Percentiles rank a stretch among this genome's conserved stretches.
Conservation (phyloP, 2,888 invertebrate genomes). For the Gonocerus acuteangulatus region DNA sequence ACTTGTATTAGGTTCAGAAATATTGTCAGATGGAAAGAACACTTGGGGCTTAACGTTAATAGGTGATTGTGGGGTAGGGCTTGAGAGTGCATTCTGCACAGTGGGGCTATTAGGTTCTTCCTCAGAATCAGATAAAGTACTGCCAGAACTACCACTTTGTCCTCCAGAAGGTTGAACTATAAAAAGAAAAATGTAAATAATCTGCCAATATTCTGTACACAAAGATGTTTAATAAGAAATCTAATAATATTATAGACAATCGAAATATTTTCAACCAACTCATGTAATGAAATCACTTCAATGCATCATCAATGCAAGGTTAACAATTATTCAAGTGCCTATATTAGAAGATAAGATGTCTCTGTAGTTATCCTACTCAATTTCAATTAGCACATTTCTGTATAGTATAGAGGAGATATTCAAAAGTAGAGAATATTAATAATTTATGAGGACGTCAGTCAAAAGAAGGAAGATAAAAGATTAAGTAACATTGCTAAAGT, state of each 20-base stretch:
- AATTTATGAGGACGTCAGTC: too few relatives aligned
- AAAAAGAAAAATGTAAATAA: constrained; percentile 16
- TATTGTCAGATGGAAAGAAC: constrained; percentile 56
- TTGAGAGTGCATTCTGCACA: constrained; percentile 47
- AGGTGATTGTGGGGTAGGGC: constrained; percentile 46
- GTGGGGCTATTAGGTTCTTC: constrained; percentile 46
- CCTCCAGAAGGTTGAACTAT: constrained; percentile 45
- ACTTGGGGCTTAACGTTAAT: constrained; percentile 35
- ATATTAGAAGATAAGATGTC: too few relatives aligned
- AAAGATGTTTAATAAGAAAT: neutral
- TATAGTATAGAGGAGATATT: too few relatives aligned
- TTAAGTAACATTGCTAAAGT: too few relatives aligned
- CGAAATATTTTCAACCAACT: neutral
- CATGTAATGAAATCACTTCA: neutral
- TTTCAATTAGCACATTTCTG: too few relatives aligned
- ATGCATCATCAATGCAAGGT: too few relatives aligned
- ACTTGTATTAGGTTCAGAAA: constrained; percentile 84
- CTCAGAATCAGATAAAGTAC: constrained; percentile 74
- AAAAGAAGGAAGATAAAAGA: too few relatives aligned
- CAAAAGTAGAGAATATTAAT: too few relatives aligned
- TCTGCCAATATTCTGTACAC: constrained; percentile 20
- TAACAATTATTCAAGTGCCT: too few relatives aligned
- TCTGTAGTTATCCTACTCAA: too few relatives aligned
- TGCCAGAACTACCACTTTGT: constrained; percentile 55
- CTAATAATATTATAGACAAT: neutral